Evolutionary conservation across 1,140 invertebrate genomes (phyloP).

Genomic region (Phymastichus coffea): DNA sequence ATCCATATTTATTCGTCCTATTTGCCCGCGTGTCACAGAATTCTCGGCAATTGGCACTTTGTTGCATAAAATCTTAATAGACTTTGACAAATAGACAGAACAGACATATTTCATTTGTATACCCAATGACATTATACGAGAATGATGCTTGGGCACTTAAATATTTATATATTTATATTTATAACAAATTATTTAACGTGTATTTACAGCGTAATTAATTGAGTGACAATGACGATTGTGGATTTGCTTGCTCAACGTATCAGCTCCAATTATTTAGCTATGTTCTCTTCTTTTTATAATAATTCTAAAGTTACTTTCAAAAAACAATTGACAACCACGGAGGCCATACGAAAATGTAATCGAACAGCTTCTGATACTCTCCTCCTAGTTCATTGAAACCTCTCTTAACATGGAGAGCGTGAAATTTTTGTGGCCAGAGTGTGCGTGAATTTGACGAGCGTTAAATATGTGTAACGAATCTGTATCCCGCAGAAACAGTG

Average conservation of each 20-base stretch:
- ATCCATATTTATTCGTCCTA: no score
- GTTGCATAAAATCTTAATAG: slow-evolving; percentile 18
- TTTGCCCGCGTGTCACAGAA: neutral
- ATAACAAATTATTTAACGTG: slow-evolving; percentile 12
- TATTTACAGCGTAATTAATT: slow-evolving; percentile 25
- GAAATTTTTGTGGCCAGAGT: slow-evolving; percentile 17
- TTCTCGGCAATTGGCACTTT: slow-evolving; percentile 23
- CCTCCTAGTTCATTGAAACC: neutral
- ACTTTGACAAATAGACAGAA: slow-evolving; percentile 11
- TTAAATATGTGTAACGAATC: neutral
- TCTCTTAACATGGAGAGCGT: no score
- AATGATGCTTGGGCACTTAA: slow-evolving; percentile 4
- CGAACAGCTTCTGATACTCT: neutral
- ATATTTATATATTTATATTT: neutral
- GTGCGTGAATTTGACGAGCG: slow-evolving; percentile 15
- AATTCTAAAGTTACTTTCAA: slow-evolving; percentile 50
- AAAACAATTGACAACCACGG: slow-evolving; percentile 56
- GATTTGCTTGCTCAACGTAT: slow-evolving; percentile 5
- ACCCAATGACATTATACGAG: neutral
- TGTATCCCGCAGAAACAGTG: neutral
- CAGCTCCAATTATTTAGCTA: no score
- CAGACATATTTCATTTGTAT: neutral
- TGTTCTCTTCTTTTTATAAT: slow-evolving; percentile 18
- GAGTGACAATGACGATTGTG: slow-evolving; percentile 5
- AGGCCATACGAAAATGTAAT: slow-evolving; percentile 28